Evolutionary conservation across 1,140 invertebrate genomes (phyloP).

Genomic region (Manduca sexta): DNA sequence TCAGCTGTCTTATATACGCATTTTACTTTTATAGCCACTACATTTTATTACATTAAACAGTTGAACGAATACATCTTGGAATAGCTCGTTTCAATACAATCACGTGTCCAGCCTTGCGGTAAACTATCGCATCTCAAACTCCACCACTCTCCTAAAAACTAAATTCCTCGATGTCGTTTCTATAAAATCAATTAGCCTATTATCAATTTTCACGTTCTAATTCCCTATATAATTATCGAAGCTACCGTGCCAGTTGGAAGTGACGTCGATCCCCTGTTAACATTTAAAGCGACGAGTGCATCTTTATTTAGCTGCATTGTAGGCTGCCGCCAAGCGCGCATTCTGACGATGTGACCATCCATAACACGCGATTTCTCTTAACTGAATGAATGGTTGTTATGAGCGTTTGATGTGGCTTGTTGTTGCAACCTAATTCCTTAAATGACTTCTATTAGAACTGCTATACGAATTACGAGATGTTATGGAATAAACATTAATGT

Average conservation of each 20-base stretch:
- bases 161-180: no score
- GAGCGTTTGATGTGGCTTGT: constrained; percentile 9
- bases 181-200: background rate
- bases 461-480: no score
- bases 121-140: no score
- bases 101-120: no score
- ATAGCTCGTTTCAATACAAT: no score
- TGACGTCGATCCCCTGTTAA: background rate
- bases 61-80: no score
- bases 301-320: constrained; percentile 13
- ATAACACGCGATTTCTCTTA: constrained; percentile 31
- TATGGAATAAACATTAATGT: no score
- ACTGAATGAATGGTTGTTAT: constrained; percentile 11
- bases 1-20: no score
- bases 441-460: background rate
- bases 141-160: no score
- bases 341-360: constrained; percentile 33
- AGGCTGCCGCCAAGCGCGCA: constrained; percentile 24
- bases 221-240: constrained; percentile 20
- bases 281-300: background rate
- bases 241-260: constrained; percentile 12
- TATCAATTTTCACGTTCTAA: constrained; percentile 20
- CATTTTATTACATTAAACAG: no score
- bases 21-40: no score
- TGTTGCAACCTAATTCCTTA: constrained; percentile 12